phyloP scores from a whole-genome alignment of 2,888 invertebrate genomes.

The Drosophila mulleri region DNA sequence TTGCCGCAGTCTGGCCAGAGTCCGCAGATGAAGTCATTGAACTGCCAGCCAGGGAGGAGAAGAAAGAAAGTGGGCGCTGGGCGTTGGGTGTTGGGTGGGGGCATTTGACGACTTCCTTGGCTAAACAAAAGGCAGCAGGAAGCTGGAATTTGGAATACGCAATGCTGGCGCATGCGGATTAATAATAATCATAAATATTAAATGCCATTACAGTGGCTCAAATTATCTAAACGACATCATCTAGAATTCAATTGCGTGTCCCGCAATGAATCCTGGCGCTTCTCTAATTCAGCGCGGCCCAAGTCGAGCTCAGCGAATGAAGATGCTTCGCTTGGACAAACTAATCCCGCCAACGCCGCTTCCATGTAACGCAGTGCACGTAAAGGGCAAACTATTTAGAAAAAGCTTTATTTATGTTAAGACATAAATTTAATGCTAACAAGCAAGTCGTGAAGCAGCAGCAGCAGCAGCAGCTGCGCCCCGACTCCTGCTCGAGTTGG shows the following conservation, averaged over 20 bases:
- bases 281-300: conserved; percentile 12
- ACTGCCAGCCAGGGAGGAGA: conserved; percentile 24
- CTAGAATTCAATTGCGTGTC: conserved; percentile 72
- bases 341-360: conserved; percentile 41
- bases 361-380: conserved; percentile 42
- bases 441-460: conserved; percentile 51
- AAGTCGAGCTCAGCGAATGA: conserved; percentile 29
- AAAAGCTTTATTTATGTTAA: conserved; percentile 81
- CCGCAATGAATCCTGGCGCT: conserved; percentile 47
- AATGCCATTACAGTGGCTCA: conserved; percentile 67
- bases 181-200: conserved; percentile 78
- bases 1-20: conserved; percentile 15
- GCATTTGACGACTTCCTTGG: no score
- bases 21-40: conserved; percentile 72
- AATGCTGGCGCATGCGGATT: conserved; percentile 61
- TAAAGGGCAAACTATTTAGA: conserved; percentile 71
- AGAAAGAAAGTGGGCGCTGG: neutral
- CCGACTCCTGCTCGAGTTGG: neutral
- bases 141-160: conserved; percentile 10
- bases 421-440: conserved; percentile 81
- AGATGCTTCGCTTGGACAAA: conserved; percentile 51
- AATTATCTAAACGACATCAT: conserved; percentile 74
- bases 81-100: no score
- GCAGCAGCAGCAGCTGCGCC: no score
- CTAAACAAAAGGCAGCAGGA: conserved; percentile 24